phyloP scores from a whole-genome alignment of 2,888 invertebrate species.

The Tiliacea aurago region DNA sequence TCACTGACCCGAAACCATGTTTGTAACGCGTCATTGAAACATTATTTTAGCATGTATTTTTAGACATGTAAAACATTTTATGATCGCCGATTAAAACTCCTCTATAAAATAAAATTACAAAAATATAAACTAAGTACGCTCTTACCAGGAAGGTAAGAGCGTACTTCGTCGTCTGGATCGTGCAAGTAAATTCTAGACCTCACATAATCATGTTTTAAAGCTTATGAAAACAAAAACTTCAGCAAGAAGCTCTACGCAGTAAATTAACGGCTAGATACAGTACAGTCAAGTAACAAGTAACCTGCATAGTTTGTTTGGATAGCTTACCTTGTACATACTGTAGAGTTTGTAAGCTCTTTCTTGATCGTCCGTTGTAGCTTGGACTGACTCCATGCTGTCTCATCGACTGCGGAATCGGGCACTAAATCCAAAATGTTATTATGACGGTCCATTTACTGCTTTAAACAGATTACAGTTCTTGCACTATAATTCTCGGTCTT shows the following conservation, averaged over 20 bases:
- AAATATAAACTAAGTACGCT: neutral
- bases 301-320: neutral
- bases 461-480: constrained; percentile 49
- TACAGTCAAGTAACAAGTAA: neutral
- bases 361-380: constrained; percentile 80
- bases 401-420: constrained; percentile 71
- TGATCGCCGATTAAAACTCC: constrained; percentile 9
- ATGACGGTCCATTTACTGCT: constrained; percentile 82
- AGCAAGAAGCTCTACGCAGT: neutral
- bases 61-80: constrained; percentile 24
- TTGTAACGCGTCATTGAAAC: constrained; percentile 45
- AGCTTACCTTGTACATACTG: constrained; percentile 86
- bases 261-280: neutral
- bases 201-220: neutral
- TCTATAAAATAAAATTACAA: constrained; percentile 6
- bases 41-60: constrained; percentile 35
- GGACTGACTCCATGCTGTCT: constrained; percentile 83
- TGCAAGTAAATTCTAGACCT: neutral
- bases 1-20: constrained; percentile 42
- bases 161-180: no score
- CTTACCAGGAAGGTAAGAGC: neutral
- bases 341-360: constrained; percentile 86
- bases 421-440: constrained; percentile 66
- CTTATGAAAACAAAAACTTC: neutral
- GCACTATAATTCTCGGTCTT: constrained; percentile 46